Evolutionary conservation across 1,140 invertebrate species (phyloP).

Genomic region (Pseudomyrmex cubaensis): DNA sequence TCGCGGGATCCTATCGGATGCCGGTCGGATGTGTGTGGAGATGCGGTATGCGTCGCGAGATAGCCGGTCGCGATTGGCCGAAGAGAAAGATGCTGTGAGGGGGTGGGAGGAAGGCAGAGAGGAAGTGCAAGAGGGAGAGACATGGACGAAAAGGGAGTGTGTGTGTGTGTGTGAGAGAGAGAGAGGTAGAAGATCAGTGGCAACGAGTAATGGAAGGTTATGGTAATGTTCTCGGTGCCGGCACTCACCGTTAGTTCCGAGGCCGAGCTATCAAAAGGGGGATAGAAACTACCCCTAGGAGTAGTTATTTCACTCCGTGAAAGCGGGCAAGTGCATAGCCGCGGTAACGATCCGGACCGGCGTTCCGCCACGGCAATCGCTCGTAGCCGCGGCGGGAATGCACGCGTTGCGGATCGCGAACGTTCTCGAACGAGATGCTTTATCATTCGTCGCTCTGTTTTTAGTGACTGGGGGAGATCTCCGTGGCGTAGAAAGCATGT

Average conservation of each 20-base stretch:
- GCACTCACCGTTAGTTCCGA: slow-evolving; percentile 71
- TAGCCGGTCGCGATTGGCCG: slow-evolving; percentile 55
- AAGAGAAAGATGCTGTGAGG: slow-evolving; percentile 17
- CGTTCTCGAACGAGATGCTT: slow-evolving; percentile 26
- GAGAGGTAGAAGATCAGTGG: slow-evolving; percentile 25
- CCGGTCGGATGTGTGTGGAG: not conserved
- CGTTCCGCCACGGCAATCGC: slow-evolving; percentile 63
- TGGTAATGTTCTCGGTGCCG: slow-evolving; percentile 70
- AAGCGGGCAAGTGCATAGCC: slow-evolving; percentile 72
- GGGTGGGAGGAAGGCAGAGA: slow-evolving; percentile 9
- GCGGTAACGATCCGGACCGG: slow-evolving; percentile 62
- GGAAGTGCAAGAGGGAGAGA: not conserved
- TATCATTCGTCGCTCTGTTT: slow-evolving; percentile 25
- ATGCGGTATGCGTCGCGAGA: slow-evolving; percentile 19
- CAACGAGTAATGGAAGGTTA: slow-evolving; percentile 71
- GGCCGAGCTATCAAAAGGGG: slow-evolving; percentile 66
- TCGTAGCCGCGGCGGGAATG: slow-evolving; percentile 33
- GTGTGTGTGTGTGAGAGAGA: not conserved
- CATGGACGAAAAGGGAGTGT: not conserved
- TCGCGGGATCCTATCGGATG: slow-evolving; percentile 1
- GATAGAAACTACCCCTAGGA: slow-evolving; percentile 72
- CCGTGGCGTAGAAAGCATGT: not conserved
- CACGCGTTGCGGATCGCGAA: slow-evolving; percentile 21
- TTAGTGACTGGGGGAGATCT: not conserved
- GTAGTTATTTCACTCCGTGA: slow-evolving; percentile 73